Evolutionary conservation across 2,113 vertebrate genomes (phyloP), one percentile per base, ranked within the genome.

Genomic region (Lophochroa leadbeateri): DNA sequence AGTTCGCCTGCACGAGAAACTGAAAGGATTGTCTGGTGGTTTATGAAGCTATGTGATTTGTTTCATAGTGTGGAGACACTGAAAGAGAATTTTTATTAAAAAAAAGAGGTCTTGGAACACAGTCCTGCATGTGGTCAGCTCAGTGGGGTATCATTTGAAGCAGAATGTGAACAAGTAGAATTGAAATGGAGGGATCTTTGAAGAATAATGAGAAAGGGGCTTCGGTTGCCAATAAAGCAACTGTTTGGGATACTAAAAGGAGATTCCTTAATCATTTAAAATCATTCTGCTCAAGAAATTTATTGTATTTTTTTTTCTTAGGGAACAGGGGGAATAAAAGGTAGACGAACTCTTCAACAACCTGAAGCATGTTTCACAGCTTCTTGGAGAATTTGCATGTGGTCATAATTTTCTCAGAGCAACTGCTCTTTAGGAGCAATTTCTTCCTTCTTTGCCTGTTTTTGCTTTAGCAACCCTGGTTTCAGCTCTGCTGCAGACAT

Each of bases 101-200:
- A 98, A 97, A 95, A 97, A 95, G 94, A 93, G 89, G 86, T 94
- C 86, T 97, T 97, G 95, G 96, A 97, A 97, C 86, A 93, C 83
- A 97, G 88, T 98, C 82, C 81, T 96, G 92, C 96, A 95, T 97
- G 97, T 95, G 94, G 96, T 97, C 97, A 95, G 58, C 97, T 96
- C 96, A 89, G 89, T 91, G 96, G 96, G 95, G 69, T 97, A 95
- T 96, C 92, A 90, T 97, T 94, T 97, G 95, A 97, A 96, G 97
- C 97, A 97, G 97, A 97, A 98, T 97, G 94, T 97, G 96, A 97
- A 96, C 95, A 97, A 97, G 94, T 86, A 94, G 92, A 97, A 95
- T 92, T 96, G 95, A 97, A 97, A 97, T 97, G 67, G 90, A 96
- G 86, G 90, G 86, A 96, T 91, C 89, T 97, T 97, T 90, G 91